Evolutionary conservation across 2,888 invertebrate species (phyloP), one percentile per base, ranked within the genome.

Genomic region (Stomorhina lunata): DNA sequence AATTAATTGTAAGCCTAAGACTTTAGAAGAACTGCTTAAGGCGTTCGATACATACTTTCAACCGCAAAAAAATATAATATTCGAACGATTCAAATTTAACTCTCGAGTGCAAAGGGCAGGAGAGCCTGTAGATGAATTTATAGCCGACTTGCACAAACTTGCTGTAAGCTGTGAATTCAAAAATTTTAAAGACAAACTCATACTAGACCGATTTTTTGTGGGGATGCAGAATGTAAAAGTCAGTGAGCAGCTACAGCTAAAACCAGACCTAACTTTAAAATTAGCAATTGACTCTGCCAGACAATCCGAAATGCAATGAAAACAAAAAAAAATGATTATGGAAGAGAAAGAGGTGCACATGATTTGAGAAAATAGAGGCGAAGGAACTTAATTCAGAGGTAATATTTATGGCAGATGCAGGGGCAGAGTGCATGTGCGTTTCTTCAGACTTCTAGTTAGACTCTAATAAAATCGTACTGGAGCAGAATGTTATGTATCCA

Each of bases 131-230:
- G 61, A 61, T 12, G 27, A 43, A 12, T 61, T 61, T 25, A 61
- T 61, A 9, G 43, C 61, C 4, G 61, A 61, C 9, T 34, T 43
- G 12, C 73, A 63, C n/a, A n/a, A n/a, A n/a, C n/a, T n/a, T n/a
- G n/a, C 63, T 27, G 34, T 48, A 53, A 40, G 27, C 25, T 61
- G 61, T 25, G 37, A 73, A 2, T 73, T 63, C 32, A 6, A 37
- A 50, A 63, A n/a, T 34, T 40, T 73, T n/a, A 73, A 73, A 22
- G 73, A 73, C 2, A 63, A 73, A 12, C 43, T 61, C 17, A 61
- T 61, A 4, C 20, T 40, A 43, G 61, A 61, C 15, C 43, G 61
- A 25, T 43, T 43, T 43, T 40, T 61, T 5, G 61, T 43, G 4
- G 61, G 61, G 10, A 61, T 61, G 61, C 27, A 43, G 17, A 61